Base-by-base conservation (phyloP, 1,140 invertebrate species). In the Cydia pomonella region DNA sequence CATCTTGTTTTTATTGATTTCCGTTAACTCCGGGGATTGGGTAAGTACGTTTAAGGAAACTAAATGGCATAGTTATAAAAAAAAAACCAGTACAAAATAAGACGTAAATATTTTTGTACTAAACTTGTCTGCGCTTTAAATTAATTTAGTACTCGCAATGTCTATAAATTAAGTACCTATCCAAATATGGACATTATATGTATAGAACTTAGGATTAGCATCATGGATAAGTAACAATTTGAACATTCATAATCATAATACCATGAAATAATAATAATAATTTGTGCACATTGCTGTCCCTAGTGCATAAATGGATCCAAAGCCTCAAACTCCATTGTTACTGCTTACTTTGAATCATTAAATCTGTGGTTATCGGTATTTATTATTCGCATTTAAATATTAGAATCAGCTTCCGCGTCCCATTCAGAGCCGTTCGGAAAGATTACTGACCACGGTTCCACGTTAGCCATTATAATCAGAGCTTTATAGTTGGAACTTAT, bases 351-450 rank as follows among this genome's bases (percentile, higher is more conserved):
- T 73, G 72, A 77, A 82, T 79, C 79, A 76, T 79, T 83, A 76
- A 77, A 75, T 78, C 76, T 76, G 71, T 81, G 50, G 72, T 79
- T 84, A 80, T 80, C 78, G 79, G 21, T 10, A 7, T 16, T 66
- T 75, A 79, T 77, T 74, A 50, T 77, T 72, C 59, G 63, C 74
- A 79, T 78, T 85, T 82, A 73, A 85, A 85, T 84, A 80, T 80
- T 78, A 77, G 75, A 79, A 84, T 78, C 73, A 69, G 79, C 75
- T 85, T 84, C 82, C 80, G 79, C 72, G 73, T 81, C 44, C 53
- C 73, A 69, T 21, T 69, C 64, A 21, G 4, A 7, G 21, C 53
- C 21, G n/a, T 59, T 59, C 18, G 21, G 9, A 74, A 74, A 63
- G 63, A 64, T 64, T 64, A 64, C n/a, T 47, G 44, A 7, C 16